Percentiles rank a stretch among this genome's conserved stretches.
Conservation (phyloP, 2,797 vertebrate species). For the Aratinga solstitialis region DNA sequence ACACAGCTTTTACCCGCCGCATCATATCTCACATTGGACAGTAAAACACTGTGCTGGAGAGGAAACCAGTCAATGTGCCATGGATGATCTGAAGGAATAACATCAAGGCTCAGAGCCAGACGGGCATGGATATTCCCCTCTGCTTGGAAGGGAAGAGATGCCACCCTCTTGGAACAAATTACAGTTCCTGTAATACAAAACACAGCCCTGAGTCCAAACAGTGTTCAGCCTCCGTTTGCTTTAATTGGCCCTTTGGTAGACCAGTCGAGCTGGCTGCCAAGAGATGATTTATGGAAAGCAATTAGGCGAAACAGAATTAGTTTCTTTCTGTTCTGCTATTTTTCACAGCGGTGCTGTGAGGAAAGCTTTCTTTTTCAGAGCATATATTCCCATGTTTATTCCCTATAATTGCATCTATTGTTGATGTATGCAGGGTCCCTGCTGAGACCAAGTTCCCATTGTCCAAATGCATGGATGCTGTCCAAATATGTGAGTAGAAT, state of each 20-base stretch:
- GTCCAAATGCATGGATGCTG: not conserved
- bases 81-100: not conserved
- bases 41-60: not conserved
- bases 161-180: not conserved
- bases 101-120: not conserved
- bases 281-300: conserved; percentile 28
- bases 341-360: not conserved
- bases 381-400: conserved; percentile 1
- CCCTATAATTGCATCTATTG: conserved; percentile 1
- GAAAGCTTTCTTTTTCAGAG: conserved; percentile 9
- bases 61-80: fast-evolving
- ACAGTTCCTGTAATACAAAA: not conserved
- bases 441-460: not conserved
- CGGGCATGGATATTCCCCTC: not conserved
- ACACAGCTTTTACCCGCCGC: not conserved
- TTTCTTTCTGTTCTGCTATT: conserved; percentile 37
- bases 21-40: fast-evolving
- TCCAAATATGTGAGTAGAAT: not conserved
- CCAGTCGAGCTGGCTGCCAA: not conserved
- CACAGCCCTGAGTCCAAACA: not conserved
- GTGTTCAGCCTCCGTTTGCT: not conserved
- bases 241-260: not conserved
- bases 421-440: not conserved
- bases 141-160: not conserved
- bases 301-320: conserved; percentile 24